Base-by-base conservation (phyloP, 2,888 invertebrate genomes). In the Caenorhabditis doughertyi region DNA sequence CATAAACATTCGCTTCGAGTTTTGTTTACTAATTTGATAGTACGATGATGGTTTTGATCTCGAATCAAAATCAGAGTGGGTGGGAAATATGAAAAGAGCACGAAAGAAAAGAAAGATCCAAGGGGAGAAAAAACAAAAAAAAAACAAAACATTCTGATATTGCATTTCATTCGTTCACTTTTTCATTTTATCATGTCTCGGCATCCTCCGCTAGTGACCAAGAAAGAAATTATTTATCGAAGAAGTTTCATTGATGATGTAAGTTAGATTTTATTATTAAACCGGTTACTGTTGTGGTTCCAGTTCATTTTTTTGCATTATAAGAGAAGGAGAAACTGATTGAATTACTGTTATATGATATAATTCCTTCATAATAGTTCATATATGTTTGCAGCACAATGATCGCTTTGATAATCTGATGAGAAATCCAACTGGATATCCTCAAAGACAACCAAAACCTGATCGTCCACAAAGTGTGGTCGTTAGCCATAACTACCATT, bases 191-290 rank as follows among this genome's bases (percentile, higher is more conserved):
- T 23, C 55, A 83, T 83, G 83, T 79, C 79, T 18, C 62, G 83
- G 0, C 77, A 79, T 42, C 39, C 70, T 25, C 83, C 83, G 3
- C 56, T 76, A 0, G 70, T 83, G 11, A 68, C 67, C 23, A 76
- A 76, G 44, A 83, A 79, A 25, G 83, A 83, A 39, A 79, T 83
- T 25, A 79, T 83, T 64, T 83, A 83, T 25, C 67, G 73, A 42
- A 53, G 73, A 35, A 79, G 68, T n/a, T 83, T 68, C 49, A 62
- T 83, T 47, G 79, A 83, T 51, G 56, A 73, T 44, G 83, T 83
- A 8, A 68, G 77, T 81, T 73, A 13, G 16, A 9, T 18, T 49
- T 42, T 13, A 39, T 39, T 39, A 7, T 32, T 32, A 32, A 39
- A 2, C 13, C 39, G 11, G n/a, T 49, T 4, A 27, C 13, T 53